Conservation (phyloP, 1,140 invertebrate genomes). For the Dinoponera quadriceps region DNA sequence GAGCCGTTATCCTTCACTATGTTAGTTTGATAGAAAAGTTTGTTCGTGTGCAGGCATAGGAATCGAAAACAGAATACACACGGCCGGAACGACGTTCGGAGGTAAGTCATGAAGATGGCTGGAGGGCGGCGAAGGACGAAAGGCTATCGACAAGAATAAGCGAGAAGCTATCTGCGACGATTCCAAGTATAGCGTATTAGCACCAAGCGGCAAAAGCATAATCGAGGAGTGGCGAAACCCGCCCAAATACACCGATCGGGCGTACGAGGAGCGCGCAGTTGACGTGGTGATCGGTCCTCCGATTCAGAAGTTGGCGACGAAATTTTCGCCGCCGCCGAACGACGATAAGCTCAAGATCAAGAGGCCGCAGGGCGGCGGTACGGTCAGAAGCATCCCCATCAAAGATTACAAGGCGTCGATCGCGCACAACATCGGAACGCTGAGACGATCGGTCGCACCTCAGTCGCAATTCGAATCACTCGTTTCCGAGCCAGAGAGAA, state of each 20-base stretch:
- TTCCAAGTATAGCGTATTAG: conserved; percentile 49
- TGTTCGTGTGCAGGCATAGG: conserved; percentile 71
- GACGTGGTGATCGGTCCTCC: conserved; percentile 73
- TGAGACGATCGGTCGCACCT: conserved; percentile 70
- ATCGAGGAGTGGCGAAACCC: conserved; percentile 80
- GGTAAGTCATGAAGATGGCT: conserved; percentile 84
- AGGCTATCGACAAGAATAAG: conserved; percentile 58
- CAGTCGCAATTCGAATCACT: conserved; percentile 73
- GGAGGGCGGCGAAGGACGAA: conserved; percentile 80
- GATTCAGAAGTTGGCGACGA: conserved; percentile 18
- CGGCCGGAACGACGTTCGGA: conserved; percentile 80
- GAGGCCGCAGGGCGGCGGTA: conserved; percentile 46
- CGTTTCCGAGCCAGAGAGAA: conserved; percentile 72
- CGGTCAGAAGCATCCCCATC: conserved; percentile 77
- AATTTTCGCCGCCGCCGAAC: neutral
- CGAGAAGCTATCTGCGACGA: conserved; percentile 17
- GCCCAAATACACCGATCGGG: conserved; percentile 55
- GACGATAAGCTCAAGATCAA: conserved; percentile 46
- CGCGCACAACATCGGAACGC: conserved; percentile 75
- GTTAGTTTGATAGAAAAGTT: no score
- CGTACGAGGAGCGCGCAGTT: conserved; percentile 80
- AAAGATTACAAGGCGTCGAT: conserved; percentile 78
- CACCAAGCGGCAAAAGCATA: conserved; percentile 68
- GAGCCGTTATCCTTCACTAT: no score
- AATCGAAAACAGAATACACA: conserved; percentile 81